phyloP scores from a whole-genome alignment of 2,113 vertebrate genomes.

The Eidolon helvum region DNA sequence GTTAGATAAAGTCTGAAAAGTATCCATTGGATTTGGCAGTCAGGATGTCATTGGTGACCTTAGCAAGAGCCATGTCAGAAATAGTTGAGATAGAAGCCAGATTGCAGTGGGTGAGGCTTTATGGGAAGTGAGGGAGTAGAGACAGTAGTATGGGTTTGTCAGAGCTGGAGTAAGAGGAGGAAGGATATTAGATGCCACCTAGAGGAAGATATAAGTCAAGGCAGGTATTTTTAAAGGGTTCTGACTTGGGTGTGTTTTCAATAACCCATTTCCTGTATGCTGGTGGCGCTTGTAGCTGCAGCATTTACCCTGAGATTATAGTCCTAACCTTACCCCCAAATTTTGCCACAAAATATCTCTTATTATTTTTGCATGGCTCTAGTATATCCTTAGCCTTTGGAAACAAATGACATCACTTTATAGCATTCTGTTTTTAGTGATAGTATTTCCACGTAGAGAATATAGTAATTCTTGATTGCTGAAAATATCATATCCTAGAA shows the following conservation, averaged over 20 bases:
- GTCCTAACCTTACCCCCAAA: no score
- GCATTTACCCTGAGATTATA: no score
- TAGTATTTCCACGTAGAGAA: no score
- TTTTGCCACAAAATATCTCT: no score
- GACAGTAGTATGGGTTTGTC: neutral
- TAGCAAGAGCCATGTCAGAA: conserved; percentile 65
- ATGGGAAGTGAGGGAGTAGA: conserved; percentile 48
- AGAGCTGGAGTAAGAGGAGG: neutral
- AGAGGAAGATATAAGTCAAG: conserved; percentile 17
- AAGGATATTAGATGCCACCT: conserved; percentile 18
- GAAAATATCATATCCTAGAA: no score
- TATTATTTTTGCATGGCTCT: no score
- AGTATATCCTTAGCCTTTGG: no score
- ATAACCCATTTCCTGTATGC: no score
- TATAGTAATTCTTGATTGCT: no score
- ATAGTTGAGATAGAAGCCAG: conserved; percentile 59
- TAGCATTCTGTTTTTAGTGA: no score
- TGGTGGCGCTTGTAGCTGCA: no score
- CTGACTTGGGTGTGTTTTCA: neutral
- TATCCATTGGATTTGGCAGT: conserved; percentile 50
- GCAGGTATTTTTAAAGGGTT: neutral
- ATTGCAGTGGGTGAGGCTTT: conserved; percentile 48
- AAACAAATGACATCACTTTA: no score
- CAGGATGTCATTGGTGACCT: conserved; percentile 71
- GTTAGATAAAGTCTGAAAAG: conserved; percentile 50